phyloP scores from a whole-genome alignment of 2,888 invertebrate species.

The Caenorhabditis sp. region DNA sequence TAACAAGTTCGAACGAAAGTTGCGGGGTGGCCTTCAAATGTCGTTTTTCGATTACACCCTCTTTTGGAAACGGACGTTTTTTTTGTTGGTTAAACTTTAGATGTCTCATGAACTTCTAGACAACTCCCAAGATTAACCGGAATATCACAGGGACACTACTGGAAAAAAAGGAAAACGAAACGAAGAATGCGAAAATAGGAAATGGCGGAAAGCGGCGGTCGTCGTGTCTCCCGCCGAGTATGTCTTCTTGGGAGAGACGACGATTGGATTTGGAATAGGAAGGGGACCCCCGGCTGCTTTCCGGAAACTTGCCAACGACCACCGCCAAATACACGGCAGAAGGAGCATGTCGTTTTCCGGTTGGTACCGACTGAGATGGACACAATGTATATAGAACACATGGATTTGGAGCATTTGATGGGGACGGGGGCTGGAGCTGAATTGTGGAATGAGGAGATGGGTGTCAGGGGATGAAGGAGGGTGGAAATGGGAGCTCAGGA shows the following conservation, averaged over 20 bases:
- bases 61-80: too few species aligned
- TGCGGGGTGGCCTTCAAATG: slow-evolving; percentile 9
- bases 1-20: neutral
- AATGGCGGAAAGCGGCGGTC: slow-evolving; percentile 30
- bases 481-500: too few species aligned
- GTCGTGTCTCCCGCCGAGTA: too few species aligned
- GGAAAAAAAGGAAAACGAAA: slow-evolving; percentile 8
- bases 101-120: too few species aligned
- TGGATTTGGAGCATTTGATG: neutral
- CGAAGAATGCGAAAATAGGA: slow-evolving; percentile 41
- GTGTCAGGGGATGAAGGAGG: too few species aligned
- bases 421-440: neutral
- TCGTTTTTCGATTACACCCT: slow-evolving; percentile 12
- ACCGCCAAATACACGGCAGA: slow-evolving; percentile 18
- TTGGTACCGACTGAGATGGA: too few species aligned
- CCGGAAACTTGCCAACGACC: slow-evolving; percentile 52
- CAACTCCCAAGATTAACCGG: neutral
- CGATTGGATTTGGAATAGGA: slow-evolving; percentile 46
- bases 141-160: slow-evolving; percentile 4
- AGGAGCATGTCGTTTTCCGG: neutral
- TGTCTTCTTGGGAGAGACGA: slow-evolving; percentile 16
- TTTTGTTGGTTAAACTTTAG: too few species aligned
- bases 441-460: neutral
- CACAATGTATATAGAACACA: neutral
- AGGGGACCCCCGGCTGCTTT: slow-evolving; percentile 30